Evolutionary conservation across 2,888 invertebrate species (phyloP), one percentile per base, ranked within the genome.

Genomic region (Coelinius sp.): DNA sequence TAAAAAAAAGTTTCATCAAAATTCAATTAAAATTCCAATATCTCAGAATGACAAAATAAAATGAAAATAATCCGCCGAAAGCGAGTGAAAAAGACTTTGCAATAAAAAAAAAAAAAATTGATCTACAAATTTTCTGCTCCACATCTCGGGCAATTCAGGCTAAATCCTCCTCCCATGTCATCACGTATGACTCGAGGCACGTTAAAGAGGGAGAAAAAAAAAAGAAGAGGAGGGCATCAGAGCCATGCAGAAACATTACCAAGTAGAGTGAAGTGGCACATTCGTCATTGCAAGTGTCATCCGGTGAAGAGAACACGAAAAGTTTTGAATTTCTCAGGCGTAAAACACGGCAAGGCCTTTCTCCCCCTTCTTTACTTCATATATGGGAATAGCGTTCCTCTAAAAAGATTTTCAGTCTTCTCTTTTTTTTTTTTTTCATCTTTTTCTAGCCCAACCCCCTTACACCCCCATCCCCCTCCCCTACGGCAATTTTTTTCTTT

Each of bases 261-360:
- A 59, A 59, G 59, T 59, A 67, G 62, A 71, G 71, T 71, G 38
- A 14, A 67, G 62, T 59, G 64, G 31, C 24, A 71, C 62, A 71
- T 71, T 67, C 67, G 67, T 71, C 62, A 71, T 67, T 63, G 59
- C 59, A 59, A 59, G 59, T 38, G 46, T 35, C 49, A 25, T 59
- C 66, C 53, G 44, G 17, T 56, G 52, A 7, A 14, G 53, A 65
- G 27, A 65, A 27, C 35, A 68, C 31, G 27, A 67, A 65, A 71
- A 76, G 75, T 75, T 77, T 73, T 73, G 74, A 77, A 75, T 76
- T 74, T 69, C 70, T 68, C 64, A 68, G 71, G 73, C 68, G 74
- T 74, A 73, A 75, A 74, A 73, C 71, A 70, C 68, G 70, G 63
- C 71, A 64, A 72, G 65, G 64, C 71, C 56, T 71, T 73, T 70